phyloP scores from a whole-genome alignment of 1,140 invertebrate genomes.

The Solen grandis region DNA sequence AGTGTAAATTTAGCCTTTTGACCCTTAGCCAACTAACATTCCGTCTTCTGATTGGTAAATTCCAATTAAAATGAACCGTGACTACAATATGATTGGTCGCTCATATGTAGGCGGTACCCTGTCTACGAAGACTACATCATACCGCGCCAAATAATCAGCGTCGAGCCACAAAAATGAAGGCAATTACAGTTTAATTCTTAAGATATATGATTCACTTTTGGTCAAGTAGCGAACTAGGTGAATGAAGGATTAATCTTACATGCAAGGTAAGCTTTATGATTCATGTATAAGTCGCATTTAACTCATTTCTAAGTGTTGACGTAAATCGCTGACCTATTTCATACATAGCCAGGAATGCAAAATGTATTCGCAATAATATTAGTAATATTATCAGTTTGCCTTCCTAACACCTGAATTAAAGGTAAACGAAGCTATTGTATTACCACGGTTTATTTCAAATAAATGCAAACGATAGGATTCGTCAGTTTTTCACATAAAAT shows the following conservation, averaged over 20 bases:
- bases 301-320: too few relatives aligned
- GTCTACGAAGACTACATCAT: slow-evolving; percentile 64
- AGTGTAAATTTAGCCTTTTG: slow-evolving; percentile 28
- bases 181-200: neutral
- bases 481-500: too few relatives aligned
- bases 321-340: too few relatives aligned
- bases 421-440: too few relatives aligned
- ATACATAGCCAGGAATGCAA: too few relatives aligned
- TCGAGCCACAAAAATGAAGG: neutral
- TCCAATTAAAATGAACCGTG: slow-evolving; percentile 1
- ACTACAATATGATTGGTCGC: slow-evolving; percentile 62
- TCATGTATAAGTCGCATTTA: neutral
- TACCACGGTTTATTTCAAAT: too few relatives aligned
- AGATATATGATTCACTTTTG: neutral
- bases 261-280: neutral
- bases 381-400: too few relatives aligned
- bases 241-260: neutral
- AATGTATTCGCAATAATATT: too few relatives aligned
- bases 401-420: too few relatives aligned
- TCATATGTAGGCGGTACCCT: slow-evolving; percentile 58
- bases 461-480: too few relatives aligned
- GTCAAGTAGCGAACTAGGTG: neutral
- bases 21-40: slow-evolving; percentile 30
- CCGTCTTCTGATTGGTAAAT: slow-evolving; percentile 60
- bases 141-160: slow-evolving; percentile 73